Evolutionary conservation across 2,888 invertebrate genomes (phyloP), one percentile per base, ranked within the genome.

Genomic region (Melanostoma mellinum): DNA sequence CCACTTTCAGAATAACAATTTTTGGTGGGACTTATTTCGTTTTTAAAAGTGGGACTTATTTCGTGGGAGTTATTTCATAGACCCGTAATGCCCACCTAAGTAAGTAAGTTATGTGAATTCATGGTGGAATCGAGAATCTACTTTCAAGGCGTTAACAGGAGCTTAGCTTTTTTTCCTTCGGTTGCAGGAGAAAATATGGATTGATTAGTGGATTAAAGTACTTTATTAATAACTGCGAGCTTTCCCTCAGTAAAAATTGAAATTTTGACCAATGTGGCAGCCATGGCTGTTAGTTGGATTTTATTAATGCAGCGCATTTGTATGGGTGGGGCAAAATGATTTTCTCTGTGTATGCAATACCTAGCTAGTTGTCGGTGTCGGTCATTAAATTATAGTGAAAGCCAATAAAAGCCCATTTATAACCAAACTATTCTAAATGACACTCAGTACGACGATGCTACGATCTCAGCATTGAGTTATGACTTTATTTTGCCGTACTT

Each of bases 361-460:
- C 72, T 72, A 68, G 67, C 72, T 72, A 68, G 67, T 82, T 77
- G 77, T 68, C 68, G 63, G 52, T 77, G 82, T 73, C 52, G 77
- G 63, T 73, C 82, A 82, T 82, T 82, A 82, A 82, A 82, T 82
- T 82, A 82, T 82, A 77, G 73, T 77, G 77, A 73, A 77, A 82
- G 73, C 77, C 82, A 82, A 82, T 77, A 82, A 82, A 82, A 77
- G 77, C 68, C 77, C 77, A 77, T 82, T 77, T 58, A 82, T 82
- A 82, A 77, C 63, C 58, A 68, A 82, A 73, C 82, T 77, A 82
- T 82, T 82, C 58, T 58, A 82, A 73, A 77, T 73, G 82, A 77
- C 77, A 81, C 75, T 74, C 33, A 63, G 44, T 53, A 44, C 68
- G 63, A 40, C 9, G 68, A 8, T 40, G 42, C 61, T 68, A 63